Conservation (phyloP, 2,888 invertebrate genomes). For the Platycheirus albimanus region DNA sequence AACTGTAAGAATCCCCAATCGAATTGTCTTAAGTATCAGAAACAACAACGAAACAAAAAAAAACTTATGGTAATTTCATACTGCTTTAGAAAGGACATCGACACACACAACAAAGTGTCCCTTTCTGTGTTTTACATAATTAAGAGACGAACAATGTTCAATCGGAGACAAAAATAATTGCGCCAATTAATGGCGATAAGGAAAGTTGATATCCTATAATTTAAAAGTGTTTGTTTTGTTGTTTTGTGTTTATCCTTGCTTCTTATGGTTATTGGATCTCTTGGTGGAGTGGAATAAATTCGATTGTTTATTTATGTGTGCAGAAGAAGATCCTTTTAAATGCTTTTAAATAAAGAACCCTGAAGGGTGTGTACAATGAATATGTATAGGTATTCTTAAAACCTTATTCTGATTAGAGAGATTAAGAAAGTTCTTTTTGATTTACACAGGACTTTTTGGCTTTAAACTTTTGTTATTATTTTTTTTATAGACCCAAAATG, state of each 20-base stretch:
- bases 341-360: too few species aligned
- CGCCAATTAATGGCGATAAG: slow-evolving; percentile 17
- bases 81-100: slow-evolving; percentile 4
- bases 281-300: neutral
- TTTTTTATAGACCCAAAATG: too few species aligned
- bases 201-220: slow-evolving; percentile 27
- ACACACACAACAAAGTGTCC: slow-evolving; percentile 7
- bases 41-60: neutral
- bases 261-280: slow-evolving; percentile 2
- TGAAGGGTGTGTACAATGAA: too few species aligned
- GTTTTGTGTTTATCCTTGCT: slow-evolving; percentile 23
- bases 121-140: slow-evolving; percentile 4
- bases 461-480: too few species aligned
- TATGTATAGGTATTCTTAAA: too few species aligned
- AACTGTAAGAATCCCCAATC: neutral
- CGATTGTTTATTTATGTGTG: too few species aligned
- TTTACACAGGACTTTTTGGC: too few species aligned
- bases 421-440: too few species aligned
- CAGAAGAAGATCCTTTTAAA: too few species aligned
- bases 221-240: slow-evolving; percentile 24
- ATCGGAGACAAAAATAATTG: slow-evolving; percentile 22
- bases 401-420: too few species aligned
- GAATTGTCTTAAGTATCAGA: neutral
- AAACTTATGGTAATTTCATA: slow-evolving; percentile 35
- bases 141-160: slow-evolving; percentile 9